A percentile compares a stretch with the other conserved stretches of the same genome.
phyloP scores from a whole-genome alignment of 2,113 vertebrate species.

The Silurus asotus region DNA sequence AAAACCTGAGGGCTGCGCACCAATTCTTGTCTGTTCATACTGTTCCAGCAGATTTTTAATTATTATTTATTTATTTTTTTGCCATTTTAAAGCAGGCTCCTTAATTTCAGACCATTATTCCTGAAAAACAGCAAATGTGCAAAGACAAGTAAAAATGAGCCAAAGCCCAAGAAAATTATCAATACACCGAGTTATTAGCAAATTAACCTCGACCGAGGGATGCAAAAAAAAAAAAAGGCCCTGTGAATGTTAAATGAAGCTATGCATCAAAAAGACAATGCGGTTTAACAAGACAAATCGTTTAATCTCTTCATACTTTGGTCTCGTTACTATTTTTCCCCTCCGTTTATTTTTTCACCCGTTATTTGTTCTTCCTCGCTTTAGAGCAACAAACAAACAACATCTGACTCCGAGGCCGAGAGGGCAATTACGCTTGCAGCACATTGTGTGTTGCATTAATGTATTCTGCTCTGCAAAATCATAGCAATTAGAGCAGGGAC shows the following conservation, averaged over 20 bases:
- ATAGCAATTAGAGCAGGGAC: slow-evolving; percentile 68
- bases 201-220: not conserved
- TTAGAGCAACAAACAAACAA: not conserved
- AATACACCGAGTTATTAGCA: not conserved
- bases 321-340: not conserved
- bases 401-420: not conserved
- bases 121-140: not conserved
- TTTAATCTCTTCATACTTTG: not conserved
- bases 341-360: not conserved
- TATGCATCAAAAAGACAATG: slow-evolving; percentile 2
- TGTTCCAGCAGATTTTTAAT: not conserved
- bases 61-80: too few species aligned
- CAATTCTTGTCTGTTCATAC: not conserved
- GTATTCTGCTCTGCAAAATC: slow-evolving; percentile 61
- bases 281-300: not conserved
- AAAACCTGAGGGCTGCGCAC: too few species aligned
- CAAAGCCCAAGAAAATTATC: not conserved
- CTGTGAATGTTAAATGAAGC: slow-evolving; percentile 5
- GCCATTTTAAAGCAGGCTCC: not conserved
- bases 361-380: slow-evolving; percentile 2
- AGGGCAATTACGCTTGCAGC: slow-evolving; percentile 31
- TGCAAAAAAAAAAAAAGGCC: too few species aligned
- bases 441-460: slow-evolving; percentile 24
- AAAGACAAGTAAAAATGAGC: not conserved
- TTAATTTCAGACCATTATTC: not conserved